Conservation (phyloP, 2,888 invertebrate genomes). For the Acronicta alni region DNA sequence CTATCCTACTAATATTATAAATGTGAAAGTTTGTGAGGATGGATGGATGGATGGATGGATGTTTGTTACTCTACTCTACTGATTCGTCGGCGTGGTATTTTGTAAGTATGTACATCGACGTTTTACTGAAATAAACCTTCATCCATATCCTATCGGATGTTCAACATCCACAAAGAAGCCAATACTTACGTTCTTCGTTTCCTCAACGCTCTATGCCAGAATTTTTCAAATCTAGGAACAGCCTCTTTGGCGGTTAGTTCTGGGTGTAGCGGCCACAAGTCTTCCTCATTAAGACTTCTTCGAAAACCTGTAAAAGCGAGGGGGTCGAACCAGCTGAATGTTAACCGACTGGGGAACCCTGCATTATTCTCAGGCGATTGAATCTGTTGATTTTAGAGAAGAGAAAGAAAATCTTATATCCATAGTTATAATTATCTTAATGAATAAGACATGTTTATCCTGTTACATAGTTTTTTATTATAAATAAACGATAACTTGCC, state of each 20-base stretch:
- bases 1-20: too few species aligned
- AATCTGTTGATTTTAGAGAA: constrained; percentile 84
- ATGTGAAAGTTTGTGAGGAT: too few species aligned
- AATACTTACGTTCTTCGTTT: constrained; percentile 89
- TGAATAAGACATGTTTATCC: too few species aligned
- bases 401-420: too few species aligned
- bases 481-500: constrained; percentile 40
- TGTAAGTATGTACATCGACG: too few species aligned
- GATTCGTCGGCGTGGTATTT: too few species aligned
- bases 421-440: too few species aligned
- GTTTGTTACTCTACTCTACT: too few species aligned
- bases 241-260: constrained; percentile 93
- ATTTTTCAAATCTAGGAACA: constrained; percentile 94
- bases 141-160: too few species aligned
- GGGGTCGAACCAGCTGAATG: constrained; percentile 97
- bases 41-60: too few species aligned
- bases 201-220: constrained; percentile 92
- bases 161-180: not conserved
- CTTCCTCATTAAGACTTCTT: constrained; percentile 93
- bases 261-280: constrained; percentile 96
- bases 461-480: constrained; percentile 2
- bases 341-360: constrained; percentile 95
- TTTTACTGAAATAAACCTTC: too few species aligned
- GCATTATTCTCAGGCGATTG: constrained; percentile 95
- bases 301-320: constrained; percentile 95